Conservation (phyloP, 1,140 invertebrate species). For the Babylonia areolata region DNA sequence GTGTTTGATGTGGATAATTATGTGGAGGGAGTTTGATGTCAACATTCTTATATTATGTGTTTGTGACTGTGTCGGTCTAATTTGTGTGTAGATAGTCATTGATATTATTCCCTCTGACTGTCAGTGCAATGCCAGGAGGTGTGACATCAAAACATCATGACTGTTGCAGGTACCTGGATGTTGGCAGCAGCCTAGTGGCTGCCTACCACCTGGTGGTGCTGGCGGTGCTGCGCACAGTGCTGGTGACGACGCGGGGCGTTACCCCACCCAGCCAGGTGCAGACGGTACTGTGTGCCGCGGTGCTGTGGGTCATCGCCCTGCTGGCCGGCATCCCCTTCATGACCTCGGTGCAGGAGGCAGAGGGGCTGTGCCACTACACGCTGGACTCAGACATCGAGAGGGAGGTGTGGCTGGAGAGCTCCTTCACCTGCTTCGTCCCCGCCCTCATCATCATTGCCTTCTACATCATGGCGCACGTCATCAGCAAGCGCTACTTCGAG, state of each 20-base stretch:
- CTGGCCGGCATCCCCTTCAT: conserved; percentile 42
- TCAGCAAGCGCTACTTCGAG: conserved; percentile 65
- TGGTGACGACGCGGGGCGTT: conserved; percentile 63
- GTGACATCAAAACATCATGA: too few species aligned
- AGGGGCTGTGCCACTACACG: conserved; percentile 43
- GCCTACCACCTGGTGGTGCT: conserved; percentile 66
- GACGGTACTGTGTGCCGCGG: conserved; percentile 39
- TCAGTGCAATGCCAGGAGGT: too few species aligned
- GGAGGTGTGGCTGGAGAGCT: conserved; percentile 56
- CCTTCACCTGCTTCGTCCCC: conserved; percentile 65
- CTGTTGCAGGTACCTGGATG: conserved; percentile 52
- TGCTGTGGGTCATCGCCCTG: conserved; percentile 42
- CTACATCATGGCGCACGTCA: conserved; percentile 62
- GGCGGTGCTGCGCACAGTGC: conserved; percentile 62
- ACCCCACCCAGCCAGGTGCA: conserved; percentile 50
- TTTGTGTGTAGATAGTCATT: too few species aligned
- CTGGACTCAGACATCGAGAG: conserved; percentile 48
- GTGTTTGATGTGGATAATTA: too few species aligned
- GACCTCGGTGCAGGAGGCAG: conserved; percentile 30
- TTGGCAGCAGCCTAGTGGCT: conserved; percentile 57
- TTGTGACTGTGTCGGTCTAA: too few species aligned
- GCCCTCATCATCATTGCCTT: conserved; percentile 60
- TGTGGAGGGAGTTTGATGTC: too few species aligned
- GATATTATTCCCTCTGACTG: too few species aligned
- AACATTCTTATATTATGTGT: too few species aligned